phyloP scores from a whole-genome alignment of 2,888 invertebrate genomes.

The Cryptocheilus praepositus region DNA sequence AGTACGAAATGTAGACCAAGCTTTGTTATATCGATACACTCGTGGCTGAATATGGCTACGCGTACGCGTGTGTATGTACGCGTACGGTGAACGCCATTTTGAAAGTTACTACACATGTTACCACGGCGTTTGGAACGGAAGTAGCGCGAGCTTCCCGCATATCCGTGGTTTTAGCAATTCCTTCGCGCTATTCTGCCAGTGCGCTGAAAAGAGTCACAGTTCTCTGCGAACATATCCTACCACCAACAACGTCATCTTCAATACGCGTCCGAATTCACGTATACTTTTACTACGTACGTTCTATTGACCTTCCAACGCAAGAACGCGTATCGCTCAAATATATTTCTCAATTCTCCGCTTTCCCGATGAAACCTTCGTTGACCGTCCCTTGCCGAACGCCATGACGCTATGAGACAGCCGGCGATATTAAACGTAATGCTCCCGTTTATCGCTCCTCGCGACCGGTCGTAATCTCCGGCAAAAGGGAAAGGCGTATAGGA shows the following conservation, averaged over 20 bases:
- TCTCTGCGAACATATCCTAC: too few relatives aligned
- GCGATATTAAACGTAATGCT: conserved; percentile 63
- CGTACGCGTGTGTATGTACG: conserved; percentile 15
- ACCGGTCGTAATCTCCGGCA: conserved; percentile 48
- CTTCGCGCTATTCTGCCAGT: conserved; percentile 31
- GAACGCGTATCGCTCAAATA: too few relatives aligned
- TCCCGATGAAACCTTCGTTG: conserved; percentile 5
- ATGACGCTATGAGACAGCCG: conserved; percentile 39
- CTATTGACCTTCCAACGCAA: too few relatives aligned
- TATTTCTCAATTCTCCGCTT: too few relatives aligned
- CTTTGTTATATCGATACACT: too few relatives aligned
- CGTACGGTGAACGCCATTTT: conserved; percentile 40
- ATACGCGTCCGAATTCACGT: too few relatives aligned
- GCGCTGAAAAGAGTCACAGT: conserved; percentile 1
- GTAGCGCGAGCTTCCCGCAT: conserved; percentile 50
- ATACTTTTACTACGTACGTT: too few relatives aligned
- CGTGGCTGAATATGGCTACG: too few relatives aligned
- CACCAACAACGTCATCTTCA: too few relatives aligned
- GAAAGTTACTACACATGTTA: conserved; percentile 51
- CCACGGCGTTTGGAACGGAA: conserved; percentile 46
- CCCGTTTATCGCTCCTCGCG: conserved; percentile 60
- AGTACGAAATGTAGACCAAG: too few relatives aligned
- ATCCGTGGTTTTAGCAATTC: conserved; percentile 43
- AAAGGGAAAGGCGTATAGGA: too few relatives aligned
- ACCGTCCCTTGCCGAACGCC: conserved; percentile 13